Evolutionary conservation across 2,888 invertebrate species (phyloP), one percentile per base, ranked within the genome.

Genomic region (Tupiocoris notatus): DNA sequence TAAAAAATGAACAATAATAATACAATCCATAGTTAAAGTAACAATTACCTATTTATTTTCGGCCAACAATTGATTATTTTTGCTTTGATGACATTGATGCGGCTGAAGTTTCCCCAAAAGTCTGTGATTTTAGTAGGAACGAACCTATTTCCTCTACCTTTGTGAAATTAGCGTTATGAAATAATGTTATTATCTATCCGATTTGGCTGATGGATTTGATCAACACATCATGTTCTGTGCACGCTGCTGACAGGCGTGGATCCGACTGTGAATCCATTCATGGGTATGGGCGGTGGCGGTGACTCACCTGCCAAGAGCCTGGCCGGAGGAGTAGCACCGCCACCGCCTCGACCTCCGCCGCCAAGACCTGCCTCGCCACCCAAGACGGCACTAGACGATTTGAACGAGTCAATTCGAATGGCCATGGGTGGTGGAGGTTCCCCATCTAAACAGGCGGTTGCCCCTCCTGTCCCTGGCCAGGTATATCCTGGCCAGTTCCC

Each of bases 391-490:
- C 88, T 90, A 83, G 90, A 89, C 82, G 90, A 90, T 81, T 86
- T 90, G 80, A 90, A 90, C 82, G 89, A 90, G 82, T 89, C 87
- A 76, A 90, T 90, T 85, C 86, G 89, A 77, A 88, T 89, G 87
- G 89, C 89, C 67, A 86, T 90, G 81, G 90, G 89, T 67, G 88
- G 89, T 77, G 17, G 67, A n/a, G 76, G 78, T 21, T 78, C 79
- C 1, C 80, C 79, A 9, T 77, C 80, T 22, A 79, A 68, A 17
- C 73, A 66, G 0, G 73, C 70, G 20, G 70, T 73, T 16, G 64
- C 58, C 18, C 66, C 75, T 1, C 7, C 66, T 18, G 54, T 58
- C 16, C 62, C 76, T 21, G 76, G 18, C 21, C 62, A 23, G 59
- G 21, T 9, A 23, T 9, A 17, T 12, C 79, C 73, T 12, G 77